Base-by-base conservation (phyloP, 2,797 vertebrate species). In the Peromyscus melanophrys region DNA sequence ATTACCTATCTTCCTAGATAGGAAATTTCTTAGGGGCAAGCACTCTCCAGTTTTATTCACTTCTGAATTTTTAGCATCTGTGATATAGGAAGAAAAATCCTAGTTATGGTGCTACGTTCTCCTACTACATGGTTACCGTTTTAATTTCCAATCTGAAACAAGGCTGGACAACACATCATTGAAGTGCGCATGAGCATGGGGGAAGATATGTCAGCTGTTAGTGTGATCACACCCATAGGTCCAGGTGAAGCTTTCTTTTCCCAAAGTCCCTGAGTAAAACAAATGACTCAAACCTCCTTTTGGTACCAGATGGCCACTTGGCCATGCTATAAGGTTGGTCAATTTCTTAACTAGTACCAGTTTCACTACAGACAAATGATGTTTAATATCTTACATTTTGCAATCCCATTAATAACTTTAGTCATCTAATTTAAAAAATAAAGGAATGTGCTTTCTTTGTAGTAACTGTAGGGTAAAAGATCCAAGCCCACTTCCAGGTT, bases 381-480 rank as follows among this genome's bases (percentile, higher is more conserved):
- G 75, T 86, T 95, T 96, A 97, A 92, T 92, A 92, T 92, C 94
- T 93, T 46, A 21, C 80, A 92, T 96, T 97, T 92, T 75, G 87
- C 4, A 52, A 69, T 81, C 75, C 13, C 9, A 86, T 94, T 97
- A 97, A 97, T 96, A 85, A 78, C 46, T 95, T 97, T 59, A 81
- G 23, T 87, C 29, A 63, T 96, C 97, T 84, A 21, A 97, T 86
- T 98, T 96, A 83, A 57, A 65, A 86, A 80, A 65, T 34, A 61
- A 73, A 46, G 14, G 23, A 46, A 46, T 31, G 12, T 65, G 52
- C 31, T 65, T 65, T 12, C 63, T 65, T 65, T 55, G 52, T 55
- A 55, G 16, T 55, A 55, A 55, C 14, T 55, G 0, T 65, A 65
- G 29, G 12, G 29, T 65, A 65, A 65, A 31, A 31, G 5, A 12